Base-by-base conservation (phyloP, 2,797 vertebrate genomes). In the Rhinichthys osculus region DNA sequence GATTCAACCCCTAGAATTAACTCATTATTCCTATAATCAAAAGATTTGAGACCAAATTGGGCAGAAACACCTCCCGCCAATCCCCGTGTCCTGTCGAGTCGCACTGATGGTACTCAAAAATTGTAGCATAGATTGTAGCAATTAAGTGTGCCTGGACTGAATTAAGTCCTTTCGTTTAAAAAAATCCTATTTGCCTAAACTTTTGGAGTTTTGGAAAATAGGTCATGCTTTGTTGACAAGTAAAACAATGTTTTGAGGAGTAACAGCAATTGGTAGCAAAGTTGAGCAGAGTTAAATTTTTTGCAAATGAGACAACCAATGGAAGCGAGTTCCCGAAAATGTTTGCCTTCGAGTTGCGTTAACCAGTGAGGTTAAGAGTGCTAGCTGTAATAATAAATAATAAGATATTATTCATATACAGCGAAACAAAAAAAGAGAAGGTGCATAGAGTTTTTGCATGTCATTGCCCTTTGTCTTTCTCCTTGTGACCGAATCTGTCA, bases 391-490 rank as follows among this genome's bases (percentile, higher is more conserved):
- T 16, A 23, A 42, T 57, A 40, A 59, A 40, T 10, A 42, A 72
- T 30, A 72, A 14, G n/a, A 35, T 16, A 33, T 78, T 50, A 33
- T 27, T 35, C 19, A 44, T 59, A 33, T 59, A 42, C n/a, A 5
- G 14, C 1, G 14, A n/a, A 3, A 23, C 5, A 64, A 40, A 35
- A 42, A 74, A 44, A 38, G 50, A 50, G 78, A 81, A 50, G 38
- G 5, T 23, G 16, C 30, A 54, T 3, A 57, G 5, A 82, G 62
- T 17, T 86, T 77, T 73, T 33, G 80, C 23, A 59, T 85, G 33
- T 50, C 57, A 30, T 71, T 85, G 35, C 50, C 33, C 27, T 64
- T 64, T 30, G 21, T 54, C 11, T 83, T 73, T 54, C 35, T 70
- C 16, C 11, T 16, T 74, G 44, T 80, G 67, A 47, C 10, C 6